Evolutionary conservation across 2,888 invertebrate species (phyloP), one percentile per base, ranked within the genome.

Genomic region (Hydraecia micacea): DNA sequence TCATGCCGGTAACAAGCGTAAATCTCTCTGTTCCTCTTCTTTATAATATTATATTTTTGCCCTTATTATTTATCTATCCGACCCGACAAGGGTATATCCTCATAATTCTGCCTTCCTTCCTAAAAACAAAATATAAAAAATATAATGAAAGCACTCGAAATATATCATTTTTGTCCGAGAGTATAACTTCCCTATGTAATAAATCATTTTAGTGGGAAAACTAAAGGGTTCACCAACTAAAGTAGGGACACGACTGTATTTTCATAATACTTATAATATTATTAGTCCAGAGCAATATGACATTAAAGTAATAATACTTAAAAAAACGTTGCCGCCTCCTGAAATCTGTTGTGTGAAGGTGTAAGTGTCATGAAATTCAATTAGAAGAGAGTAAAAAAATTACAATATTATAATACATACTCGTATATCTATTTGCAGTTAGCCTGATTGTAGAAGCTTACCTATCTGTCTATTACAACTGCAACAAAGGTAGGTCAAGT

Each of bases 141-240:
- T 83, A 58, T 73, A 62, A 81, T 78, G 71, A 80, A 71, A 81
- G 60, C 71, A 73, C 79, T 78, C 39, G 73, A 80, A 75, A 86
- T 88, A 86, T 77, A 87, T 88, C 81, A 88, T 86, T 75, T 88
- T 72, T 77, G 80, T 65, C 42, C 71, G 76, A 62, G 66, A 79
- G 78, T 81, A 79, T 77, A 86, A 80, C 81, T 81, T 76, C 52
- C 66, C 39, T 42, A 55, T 18, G 60, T 52, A 77, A 84, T 86
- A 81, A 81, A 87, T 87, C 86, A 77, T 79, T 78, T 60, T 80
- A 69, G 67, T 75, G 81, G 88, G 80, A 81, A 86, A 88, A 86
- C 73, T 70, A 70, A 46, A 42, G 67, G 42, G 60, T 68, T 58
- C 65, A 36, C 67, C 66, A 72, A 80, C 77, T 75, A 58, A n/a